These are phyloP conservation scores for Coluber constrictor DNA, from an alignment of 2,797 vertebrate genomes.

Conservation along the genomic window DNA sequence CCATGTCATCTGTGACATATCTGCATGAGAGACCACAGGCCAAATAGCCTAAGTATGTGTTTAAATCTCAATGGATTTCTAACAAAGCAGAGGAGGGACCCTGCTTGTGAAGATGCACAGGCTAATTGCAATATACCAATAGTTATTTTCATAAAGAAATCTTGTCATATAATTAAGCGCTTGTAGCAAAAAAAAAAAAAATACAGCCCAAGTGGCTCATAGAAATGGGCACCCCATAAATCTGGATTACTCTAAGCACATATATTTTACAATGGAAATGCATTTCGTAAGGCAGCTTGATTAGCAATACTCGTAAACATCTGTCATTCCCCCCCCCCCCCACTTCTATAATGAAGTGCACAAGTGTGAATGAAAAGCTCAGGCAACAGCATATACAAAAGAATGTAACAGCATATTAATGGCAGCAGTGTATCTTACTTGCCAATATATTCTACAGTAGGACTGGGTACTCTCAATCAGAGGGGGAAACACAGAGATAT, in stretches of 20 bases:
- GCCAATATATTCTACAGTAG: background rate
- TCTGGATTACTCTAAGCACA: conserved; percentile 16
- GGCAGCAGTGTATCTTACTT: background rate
- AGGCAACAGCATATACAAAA: background rate
- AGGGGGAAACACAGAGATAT: background rate
- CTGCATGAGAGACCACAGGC: accelerated
- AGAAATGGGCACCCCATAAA: conserved; percentile 7
- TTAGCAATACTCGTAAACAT: background rate
- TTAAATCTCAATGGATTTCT: background rate
- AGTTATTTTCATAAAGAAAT: conserved; percentile 5
- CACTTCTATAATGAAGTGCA: background rate
- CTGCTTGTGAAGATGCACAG: background rate
- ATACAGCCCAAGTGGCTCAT: background rate
- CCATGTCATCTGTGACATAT: background rate
- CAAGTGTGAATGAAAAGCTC: conserved; percentile 18
- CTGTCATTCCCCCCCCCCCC: background rate
- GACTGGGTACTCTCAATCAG: background rate
- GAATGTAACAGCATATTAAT: background rate
- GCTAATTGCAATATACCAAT: conserved; percentile 1
- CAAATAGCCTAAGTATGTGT: background rate
- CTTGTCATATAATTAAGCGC: conserved; percentile 13
- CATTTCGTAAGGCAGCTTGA: conserved; percentile 18
- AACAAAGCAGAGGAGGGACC: background rate
- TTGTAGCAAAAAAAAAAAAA: background rate
- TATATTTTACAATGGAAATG: conserved; percentile 7